A percentile compares a stretch with the other conserved stretches of the same genome.
Evolutionary conservation across 1,140 invertebrate species (phyloP).

Genomic region (Episyrphus balteatus): DNA sequence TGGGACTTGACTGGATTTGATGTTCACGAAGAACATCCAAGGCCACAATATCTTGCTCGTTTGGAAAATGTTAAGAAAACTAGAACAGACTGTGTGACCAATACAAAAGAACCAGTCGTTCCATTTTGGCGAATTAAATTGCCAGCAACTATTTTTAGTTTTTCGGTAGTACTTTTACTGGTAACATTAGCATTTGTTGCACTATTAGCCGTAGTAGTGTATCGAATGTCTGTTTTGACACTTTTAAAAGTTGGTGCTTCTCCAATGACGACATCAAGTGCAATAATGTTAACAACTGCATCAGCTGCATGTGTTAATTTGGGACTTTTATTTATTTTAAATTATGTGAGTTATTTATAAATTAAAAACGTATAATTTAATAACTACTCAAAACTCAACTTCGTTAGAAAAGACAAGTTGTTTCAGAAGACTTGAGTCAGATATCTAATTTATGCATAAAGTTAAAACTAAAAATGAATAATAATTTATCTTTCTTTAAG

Average conservation of each 20-base stretch:
- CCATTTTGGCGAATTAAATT: conserved; percentile 81
- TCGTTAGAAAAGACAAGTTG: too few species aligned
- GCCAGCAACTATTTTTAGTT: conserved; percentile 71
- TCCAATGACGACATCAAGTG: conserved; percentile 56
- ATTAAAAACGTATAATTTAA: too few species aligned
- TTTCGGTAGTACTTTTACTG: conserved; percentile 70
- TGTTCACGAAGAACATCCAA: conserved; percentile 74
- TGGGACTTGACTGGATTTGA: conserved; percentile 86
- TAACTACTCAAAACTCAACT: too few species aligned
- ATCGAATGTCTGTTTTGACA: conserved; percentile 78
- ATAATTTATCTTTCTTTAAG: conserved; percentile 38
- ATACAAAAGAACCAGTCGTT: conserved; percentile 67
- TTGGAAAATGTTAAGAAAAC: conserved; percentile 57
- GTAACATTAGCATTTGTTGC: conserved; percentile 71
- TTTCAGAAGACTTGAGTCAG: too few species aligned
- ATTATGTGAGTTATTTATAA: conserved; percentile 54
- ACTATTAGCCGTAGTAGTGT: conserved; percentile 82
- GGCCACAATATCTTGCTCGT: conserved; percentile 67
- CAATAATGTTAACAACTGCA: conserved; percentile 67
- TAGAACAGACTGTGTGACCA: conserved; percentile 53
- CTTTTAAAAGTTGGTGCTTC: conserved; percentile 49
- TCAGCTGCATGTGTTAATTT: conserved; percentile 83
- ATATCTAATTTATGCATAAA: background rate
- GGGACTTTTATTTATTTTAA: conserved; percentile 74
- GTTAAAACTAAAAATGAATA: background rate